Base-by-base conservation (phyloP, 1,140 invertebrate genomes). In the Probaryconus sp. region DNA sequence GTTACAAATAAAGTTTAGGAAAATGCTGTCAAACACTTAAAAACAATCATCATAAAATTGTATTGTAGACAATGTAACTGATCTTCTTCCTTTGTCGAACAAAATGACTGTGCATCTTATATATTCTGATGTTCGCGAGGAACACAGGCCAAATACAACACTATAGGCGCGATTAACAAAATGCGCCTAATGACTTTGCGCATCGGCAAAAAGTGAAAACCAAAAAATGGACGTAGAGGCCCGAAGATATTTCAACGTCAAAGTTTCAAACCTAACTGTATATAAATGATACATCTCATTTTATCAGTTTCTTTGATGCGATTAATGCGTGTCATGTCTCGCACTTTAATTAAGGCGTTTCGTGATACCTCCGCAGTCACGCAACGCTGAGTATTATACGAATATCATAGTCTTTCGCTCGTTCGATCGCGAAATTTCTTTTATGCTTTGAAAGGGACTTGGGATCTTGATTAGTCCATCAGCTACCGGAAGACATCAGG, bases 401-500 rank as follows among this genome's bases (percentile, higher is more conserved):
- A 61, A 77, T 78, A 80, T 83, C 79, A 73, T 72, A 56, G 64
- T 71, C 79, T 69, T 64, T 67, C 67, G 35, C 47, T 64, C 79
- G 60, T 67, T 77, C 63, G 63, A 68, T 77, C 58, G 68, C 33
- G 21, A 7, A 26, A 28, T 17, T 17, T 26, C 47, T 68, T 47
- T 65, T 80, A 75, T 82, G 77, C 76, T 76, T 56, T 77, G 78
- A 78, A 78, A 78, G 79, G 79, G 80, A 80, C 78, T 70, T 82
- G 73, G 77, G 79, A 79, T 83, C 82, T 85, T 81, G 83, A 87
- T 86, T 87, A 85, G 82, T 81, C 79, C 81, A 85, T 86, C 84
- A 80, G 84, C 85, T 86, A 86, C 85, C 80, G 85, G 80, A 81
- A 81, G 80, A 79, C 83, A 78, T 71, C 68, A 65, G 70, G 79